phyloP scores from a whole-genome alignment of 1,140 invertebrate genomes.

The Trichonephila clavipes region DNA sequence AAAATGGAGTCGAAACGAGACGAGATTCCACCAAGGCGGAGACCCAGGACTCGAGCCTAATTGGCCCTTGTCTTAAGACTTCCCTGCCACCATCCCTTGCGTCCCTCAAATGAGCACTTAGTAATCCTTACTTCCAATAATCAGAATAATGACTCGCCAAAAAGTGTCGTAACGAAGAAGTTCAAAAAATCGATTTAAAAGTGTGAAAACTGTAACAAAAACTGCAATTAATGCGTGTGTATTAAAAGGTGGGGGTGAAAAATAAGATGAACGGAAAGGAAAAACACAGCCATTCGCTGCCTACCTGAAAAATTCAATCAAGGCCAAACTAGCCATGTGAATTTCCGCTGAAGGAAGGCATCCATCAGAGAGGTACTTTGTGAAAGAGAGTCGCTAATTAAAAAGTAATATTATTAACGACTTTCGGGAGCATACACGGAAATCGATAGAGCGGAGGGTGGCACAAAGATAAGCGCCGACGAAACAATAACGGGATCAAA shows the following conservation, averaged over 20 bases:
- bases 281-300: not conserved
- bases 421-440: constrained; percentile 43
- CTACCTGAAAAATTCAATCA: constrained; percentile 69
- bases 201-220: not conserved
- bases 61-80: no score
- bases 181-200: constrained; percentile 40
- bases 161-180: not conserved
- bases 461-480: constrained; percentile 51
- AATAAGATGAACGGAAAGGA: not conserved
- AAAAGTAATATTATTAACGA: constrained; percentile 76
- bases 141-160: not conserved
- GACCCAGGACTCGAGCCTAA: no score
- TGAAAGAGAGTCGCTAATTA: constrained; percentile 68
- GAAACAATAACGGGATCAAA: constrained; percentile 68
- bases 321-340: constrained; percentile 52
- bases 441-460: constrained; percentile 28
- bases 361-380: constrained; percentile 64
- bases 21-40: no score
- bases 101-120: no score
- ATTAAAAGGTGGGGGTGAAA: not conserved
- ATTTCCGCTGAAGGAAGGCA: constrained; percentile 46
- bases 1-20: no score
- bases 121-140: not conserved
- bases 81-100: no score
- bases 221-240: not conserved